Conservation (phyloP, 2,888 invertebrate species). For the Caenorhabditis sp. region DNA sequence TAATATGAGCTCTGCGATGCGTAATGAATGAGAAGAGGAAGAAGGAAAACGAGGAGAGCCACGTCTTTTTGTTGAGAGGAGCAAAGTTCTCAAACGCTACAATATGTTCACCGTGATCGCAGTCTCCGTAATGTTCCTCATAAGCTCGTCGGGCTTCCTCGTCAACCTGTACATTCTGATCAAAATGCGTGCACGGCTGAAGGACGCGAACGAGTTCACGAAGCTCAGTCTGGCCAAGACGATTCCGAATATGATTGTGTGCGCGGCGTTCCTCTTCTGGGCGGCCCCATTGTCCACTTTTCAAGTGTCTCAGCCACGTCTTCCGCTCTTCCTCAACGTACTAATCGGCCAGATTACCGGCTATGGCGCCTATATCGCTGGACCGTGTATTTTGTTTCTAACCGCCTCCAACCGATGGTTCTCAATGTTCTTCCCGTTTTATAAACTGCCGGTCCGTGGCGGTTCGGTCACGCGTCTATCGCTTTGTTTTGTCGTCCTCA, state of each 20-base stretch:
- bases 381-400: not conserved
- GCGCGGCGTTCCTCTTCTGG: constrained; percentile 11
- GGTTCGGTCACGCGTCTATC: not conserved
- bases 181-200: not conserved
- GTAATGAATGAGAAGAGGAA: no score
- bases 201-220: not conserved
- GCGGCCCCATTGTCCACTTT: not conserved
- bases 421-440: not conserved
- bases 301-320: not conserved
- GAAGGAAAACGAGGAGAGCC: no score
- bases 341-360: not conserved
- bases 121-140: constrained; percentile 4
- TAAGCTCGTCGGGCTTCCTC: not conserved
- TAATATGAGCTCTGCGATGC: no score
- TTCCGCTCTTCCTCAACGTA: not conserved
- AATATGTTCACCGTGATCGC: no score
- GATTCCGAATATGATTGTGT: constrained; percentile 9
- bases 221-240: constrained; percentile 17
- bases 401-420: constrained; percentile 16
- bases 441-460: not conserved
- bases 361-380: constrained; percentile 9
- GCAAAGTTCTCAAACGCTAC: no score
- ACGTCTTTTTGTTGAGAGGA: no score
- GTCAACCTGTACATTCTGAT: constrained; percentile 1
- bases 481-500: not conserved